Conservation (phyloP, 2,888 invertebrate species). For the Rhaphigaster nebulosa region DNA sequence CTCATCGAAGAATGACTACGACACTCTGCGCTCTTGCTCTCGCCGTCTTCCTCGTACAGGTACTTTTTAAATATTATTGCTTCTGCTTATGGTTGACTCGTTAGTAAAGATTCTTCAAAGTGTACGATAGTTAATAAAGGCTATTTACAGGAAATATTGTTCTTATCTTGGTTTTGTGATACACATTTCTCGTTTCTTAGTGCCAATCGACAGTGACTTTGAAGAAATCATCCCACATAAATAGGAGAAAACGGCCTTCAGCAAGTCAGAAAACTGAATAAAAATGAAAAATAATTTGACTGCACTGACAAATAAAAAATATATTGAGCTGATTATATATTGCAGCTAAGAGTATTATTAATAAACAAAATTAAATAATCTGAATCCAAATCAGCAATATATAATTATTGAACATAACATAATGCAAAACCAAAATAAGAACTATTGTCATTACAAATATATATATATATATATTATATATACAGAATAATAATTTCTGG, state of each 20-base stretch:
- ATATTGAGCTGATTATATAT: no score
- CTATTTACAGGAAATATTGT: neutral
- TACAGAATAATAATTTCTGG: no score
- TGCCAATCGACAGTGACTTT: neutral
- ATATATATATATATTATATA: no score
- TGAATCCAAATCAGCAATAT: no score
- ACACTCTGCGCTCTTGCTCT: constrained; percentile 56
- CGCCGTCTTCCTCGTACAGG: constrained; percentile 57
- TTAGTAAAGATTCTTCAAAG: no score
- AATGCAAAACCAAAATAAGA: no score
- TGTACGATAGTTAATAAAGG: neutral
- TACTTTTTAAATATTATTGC: neutral
- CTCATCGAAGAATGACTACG: constrained; percentile 34
- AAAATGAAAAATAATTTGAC: neutral
- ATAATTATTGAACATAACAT: no score
- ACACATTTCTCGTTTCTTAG: neutral
- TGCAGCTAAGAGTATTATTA: no score
- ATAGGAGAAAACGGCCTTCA: neutral
- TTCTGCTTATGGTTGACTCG: neutral
- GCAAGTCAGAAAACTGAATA: neutral
- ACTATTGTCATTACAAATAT: no score
- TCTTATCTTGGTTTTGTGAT: neutral
- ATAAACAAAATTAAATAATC: no score
- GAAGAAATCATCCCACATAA: neutral
- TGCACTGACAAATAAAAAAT: no score